Percentiles rank a stretch among this genome's conserved stretches.
Evolutionary conservation across 2,797 vertebrate genomes (phyloP).

Genomic region (Sebastes reedi): DNA sequence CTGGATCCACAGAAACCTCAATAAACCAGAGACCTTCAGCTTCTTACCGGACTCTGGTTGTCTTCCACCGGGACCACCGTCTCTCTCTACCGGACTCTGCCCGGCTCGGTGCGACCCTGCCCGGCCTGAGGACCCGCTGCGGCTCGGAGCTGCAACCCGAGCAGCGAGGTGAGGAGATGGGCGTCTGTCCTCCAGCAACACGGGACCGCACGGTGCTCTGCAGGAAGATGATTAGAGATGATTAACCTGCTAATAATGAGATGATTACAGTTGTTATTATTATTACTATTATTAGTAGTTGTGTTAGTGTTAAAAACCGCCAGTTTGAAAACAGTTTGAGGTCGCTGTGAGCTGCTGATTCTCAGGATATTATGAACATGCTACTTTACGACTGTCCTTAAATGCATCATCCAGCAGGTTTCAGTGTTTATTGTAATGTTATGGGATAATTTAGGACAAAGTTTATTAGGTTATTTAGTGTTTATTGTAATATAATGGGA

Average conservation of each 20-base stretch:
- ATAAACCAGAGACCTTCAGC: neutral
- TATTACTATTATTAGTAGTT: too few relatives aligned
- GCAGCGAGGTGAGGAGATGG: constrained; percentile 48
- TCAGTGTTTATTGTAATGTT: neutral
- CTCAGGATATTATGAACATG: neutral
- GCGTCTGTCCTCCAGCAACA: constrained; percentile 20
- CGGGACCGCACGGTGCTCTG: neutral
- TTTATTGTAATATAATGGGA: neutral
- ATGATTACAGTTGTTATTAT: neutral
- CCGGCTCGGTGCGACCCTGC: neutral
- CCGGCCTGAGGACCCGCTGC: constrained; percentile 4
- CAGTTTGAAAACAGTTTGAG: neutral
- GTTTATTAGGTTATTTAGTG: neutral
- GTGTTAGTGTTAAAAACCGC: neutral
- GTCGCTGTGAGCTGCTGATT: neutral
- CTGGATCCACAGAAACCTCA: constrained; percentile 7
- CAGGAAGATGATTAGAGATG: neutral
- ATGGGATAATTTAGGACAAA: neutral
- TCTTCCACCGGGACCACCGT: neutral
- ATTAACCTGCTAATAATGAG: neutral
- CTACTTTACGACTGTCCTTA: neutral
- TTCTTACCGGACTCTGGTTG: neutral
- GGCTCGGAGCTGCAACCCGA: neutral
- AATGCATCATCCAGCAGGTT: neutral
- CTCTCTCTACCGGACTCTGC: too few relatives aligned